Conservation (phyloP, 2,797 vertebrate species). For the Myioborus miniatus region DNA sequence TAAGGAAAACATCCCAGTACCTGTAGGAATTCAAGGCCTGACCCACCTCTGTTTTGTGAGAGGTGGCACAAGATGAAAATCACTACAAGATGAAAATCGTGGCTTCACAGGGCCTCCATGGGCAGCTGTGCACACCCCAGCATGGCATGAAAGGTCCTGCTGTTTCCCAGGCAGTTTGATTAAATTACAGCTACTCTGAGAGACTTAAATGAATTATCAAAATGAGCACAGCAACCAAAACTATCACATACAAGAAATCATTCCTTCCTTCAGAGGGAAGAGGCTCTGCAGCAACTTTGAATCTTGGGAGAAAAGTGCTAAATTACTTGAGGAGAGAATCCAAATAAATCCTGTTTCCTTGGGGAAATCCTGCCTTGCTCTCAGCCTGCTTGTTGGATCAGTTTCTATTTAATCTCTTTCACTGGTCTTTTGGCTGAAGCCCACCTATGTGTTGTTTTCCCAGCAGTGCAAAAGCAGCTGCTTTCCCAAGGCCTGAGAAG, state of each 20-base stretch:
- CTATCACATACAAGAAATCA: neutral
- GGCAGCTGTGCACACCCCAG: neutral
- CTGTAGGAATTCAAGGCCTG: neutral
- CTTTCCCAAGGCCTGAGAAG: conserved; percentile 44
- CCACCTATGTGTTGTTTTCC: conserved; percentile 73
- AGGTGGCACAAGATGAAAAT: neutral
- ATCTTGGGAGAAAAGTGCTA: neutral
- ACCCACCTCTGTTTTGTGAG: neutral
- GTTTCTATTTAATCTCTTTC: neutral
- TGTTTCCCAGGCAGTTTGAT: neutral
- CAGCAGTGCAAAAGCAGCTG: conserved; percentile 68
- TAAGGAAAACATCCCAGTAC: neutral
- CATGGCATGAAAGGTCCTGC: fast-evolving
- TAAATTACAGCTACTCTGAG: neutral
- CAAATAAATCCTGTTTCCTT: neutral
- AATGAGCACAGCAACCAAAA: conserved; percentile 6
- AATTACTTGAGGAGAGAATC: neutral
- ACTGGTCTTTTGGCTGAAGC: conserved; percentile 59
- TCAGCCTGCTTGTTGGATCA: neutral
- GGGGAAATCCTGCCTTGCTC: neutral
- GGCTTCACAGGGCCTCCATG: fast-evolving
- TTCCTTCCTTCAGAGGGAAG: neutral
- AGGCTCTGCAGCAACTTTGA: neutral
- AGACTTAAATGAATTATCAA: conserved; percentile 11
- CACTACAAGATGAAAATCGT: neutral